Conservation (phyloP, 1,140 invertebrate species). For the Vanessa atalanta region DNA sequence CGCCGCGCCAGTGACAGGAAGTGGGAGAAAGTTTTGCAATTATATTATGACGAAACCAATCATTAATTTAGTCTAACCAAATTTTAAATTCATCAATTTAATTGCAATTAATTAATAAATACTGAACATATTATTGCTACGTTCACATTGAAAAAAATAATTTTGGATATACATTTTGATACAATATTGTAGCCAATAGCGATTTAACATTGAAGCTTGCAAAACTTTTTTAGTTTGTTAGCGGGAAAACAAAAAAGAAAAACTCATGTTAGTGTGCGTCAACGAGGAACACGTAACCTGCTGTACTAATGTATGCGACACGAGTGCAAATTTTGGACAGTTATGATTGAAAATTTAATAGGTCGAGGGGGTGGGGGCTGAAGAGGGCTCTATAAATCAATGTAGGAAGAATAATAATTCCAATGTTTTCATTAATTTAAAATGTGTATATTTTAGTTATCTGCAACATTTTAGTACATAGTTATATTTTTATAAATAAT, state of each 20-base stretch:
- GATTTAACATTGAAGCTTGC: slow-evolving; percentile 54
- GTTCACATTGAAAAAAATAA: slow-evolving; percentile 1
- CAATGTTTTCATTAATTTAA: slow-evolving; percentile 38
- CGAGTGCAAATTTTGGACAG: slow-evolving; percentile 15
- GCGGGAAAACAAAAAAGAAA: slow-evolving; percentile 48
- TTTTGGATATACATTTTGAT: slow-evolving; percentile 3
- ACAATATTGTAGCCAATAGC: slow-evolving; percentile 43
- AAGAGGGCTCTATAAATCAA: slow-evolving; percentile 6
- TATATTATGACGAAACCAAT: slow-evolving; percentile 18
- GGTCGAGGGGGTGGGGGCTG: slow-evolving; percentile 8
- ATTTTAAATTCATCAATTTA: background rate
- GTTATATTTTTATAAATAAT: slow-evolving; percentile 39
- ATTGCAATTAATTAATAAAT: slow-evolving; percentile 7
- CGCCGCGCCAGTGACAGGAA: slow-evolving; percentile 21
- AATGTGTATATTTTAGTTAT: slow-evolving; percentile 45
- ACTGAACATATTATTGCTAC: slow-evolving; percentile 8
- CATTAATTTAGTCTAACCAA: background rate
- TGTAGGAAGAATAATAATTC: slow-evolving; percentile 31
- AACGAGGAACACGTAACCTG: slow-evolving; percentile 35
- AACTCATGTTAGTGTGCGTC: slow-evolving; percentile 43
- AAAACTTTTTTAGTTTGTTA: slow-evolving; percentile 65
- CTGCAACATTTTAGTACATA: slow-evolving; percentile 41
- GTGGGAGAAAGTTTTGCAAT: slow-evolving; percentile 64
- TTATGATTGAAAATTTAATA: slow-evolving; percentile 3
- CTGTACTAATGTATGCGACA: slow-evolving; percentile 15